A percentile compares a stretch with the other conserved stretches of the same genome.
Evolutionary conservation across 2,888 invertebrate species (phyloP).

Genomic region (Cantharis flavilabris): DNA sequence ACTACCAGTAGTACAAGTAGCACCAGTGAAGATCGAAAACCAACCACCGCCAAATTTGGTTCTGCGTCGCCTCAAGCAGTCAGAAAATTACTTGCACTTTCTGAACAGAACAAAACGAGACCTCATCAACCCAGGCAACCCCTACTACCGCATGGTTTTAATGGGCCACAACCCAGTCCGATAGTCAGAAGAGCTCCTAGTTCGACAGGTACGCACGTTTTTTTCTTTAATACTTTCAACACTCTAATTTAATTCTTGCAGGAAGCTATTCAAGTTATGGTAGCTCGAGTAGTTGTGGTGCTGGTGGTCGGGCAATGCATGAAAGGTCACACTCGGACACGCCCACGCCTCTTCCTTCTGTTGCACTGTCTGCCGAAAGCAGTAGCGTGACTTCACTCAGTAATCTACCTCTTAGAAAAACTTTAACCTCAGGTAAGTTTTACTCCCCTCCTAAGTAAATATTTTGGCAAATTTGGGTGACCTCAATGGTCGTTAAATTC

Average conservation of each 20-base stretch:
- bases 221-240: neutral
- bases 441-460: neutral
- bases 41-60: conserved; percentile 68
- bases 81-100: conserved; percentile 89
- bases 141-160: conserved; percentile 59
- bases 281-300: conserved; percentile 54
- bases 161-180: conserved; percentile 67
- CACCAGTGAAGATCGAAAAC: conserved; percentile 75
- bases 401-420: conserved; percentile 86
- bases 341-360: conserved; percentile 80
- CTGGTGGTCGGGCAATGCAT: conserved; percentile 69
- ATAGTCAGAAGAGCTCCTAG: conserved; percentile 60
- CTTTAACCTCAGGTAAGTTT: conserved; percentile 69
- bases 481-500: neutral
- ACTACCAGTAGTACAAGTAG: conserved; percentile 92
- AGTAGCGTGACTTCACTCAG: conserved; percentile 93
- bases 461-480: conserved; percentile 5
- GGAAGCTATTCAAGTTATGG: conserved; percentile 62
- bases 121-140: conserved; percentile 82
- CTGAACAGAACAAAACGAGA: conserved; percentile 85
- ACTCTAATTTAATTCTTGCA: conserved; percentile 29
- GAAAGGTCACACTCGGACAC: conserved; percentile 91
- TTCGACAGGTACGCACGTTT: conserved; percentile 51
- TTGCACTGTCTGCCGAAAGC: conserved; percentile 91
- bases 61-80: conserved; percentile 97